These are phyloP conservation scores for Parnassius orleans DNA, from an alignment of 2,888 invertebrate genomes.

Conservation along the genomic window DNA sequence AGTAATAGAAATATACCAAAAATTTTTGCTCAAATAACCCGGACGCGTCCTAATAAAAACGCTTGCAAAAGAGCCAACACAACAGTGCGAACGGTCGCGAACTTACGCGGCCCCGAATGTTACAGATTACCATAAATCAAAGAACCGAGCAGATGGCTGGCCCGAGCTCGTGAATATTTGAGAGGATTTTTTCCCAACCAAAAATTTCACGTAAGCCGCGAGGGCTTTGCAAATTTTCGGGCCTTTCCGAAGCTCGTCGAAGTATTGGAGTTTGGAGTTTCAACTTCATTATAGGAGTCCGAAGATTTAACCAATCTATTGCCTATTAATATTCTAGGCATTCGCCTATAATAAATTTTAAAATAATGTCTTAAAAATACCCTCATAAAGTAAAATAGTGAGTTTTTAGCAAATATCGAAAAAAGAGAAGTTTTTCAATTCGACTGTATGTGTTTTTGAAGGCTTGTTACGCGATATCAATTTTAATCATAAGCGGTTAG, in stretches of 20 bases:
- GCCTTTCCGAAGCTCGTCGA: conserved; percentile 12
- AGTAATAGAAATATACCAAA: neutral
- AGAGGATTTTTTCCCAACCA: conserved; percentile 24
- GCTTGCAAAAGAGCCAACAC: conserved; percentile 2
- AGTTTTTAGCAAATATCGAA: no score
- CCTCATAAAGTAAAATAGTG: no score
- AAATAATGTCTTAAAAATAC: no score
- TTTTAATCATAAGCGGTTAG: no score
- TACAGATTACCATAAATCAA: conserved; percentile 31
- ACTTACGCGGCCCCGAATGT: conserved; percentile 24
- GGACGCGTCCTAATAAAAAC: conserved; percentile 1
- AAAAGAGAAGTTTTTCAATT: no score
- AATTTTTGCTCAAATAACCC: neutral
- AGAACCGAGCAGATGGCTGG: conserved; percentile 27
- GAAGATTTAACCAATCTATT: conserved; percentile 4
- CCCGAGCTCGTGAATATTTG: conserved; percentile 29
- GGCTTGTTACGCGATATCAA: no score
- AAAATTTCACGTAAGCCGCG: conserved; percentile 23
- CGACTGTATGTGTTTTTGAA: no score
- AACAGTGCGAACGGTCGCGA: conserved; percentile 18
- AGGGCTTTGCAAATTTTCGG: conserved; percentile 24
- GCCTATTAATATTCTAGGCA: neutral
- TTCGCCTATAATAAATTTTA: no score
- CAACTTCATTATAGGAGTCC: conserved; percentile 14
- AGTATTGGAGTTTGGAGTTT: conserved; percentile 22